A percentile compares a stretch with the other conserved stretches of the same genome.
These are phyloP conservation scores for Drosophila azteca DNA, from an alignment of 1,140 invertebrate genomes.

Conservation along the genomic window DNA sequence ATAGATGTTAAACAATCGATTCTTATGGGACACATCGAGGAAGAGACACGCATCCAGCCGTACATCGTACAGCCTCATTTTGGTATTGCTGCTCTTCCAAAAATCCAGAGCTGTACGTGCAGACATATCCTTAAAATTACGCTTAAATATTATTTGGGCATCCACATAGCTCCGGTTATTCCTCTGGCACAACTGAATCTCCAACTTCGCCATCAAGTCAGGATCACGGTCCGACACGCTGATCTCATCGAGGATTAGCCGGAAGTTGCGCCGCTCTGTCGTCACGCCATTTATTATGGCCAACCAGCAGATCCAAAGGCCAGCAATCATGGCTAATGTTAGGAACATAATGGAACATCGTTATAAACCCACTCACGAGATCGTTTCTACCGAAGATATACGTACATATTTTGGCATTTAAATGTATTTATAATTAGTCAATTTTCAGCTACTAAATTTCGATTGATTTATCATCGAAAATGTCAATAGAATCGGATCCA, in stretches of 20 bases:
- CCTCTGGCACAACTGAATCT: not conserved
- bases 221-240: conserved; percentile 20
- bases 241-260: conserved; percentile 29
- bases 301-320: conserved; percentile 2
- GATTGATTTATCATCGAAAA: too few relatives aligned
- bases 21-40: conserved; percentile 20
- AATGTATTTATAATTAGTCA: too few relatives aligned
- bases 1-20: conserved; percentile 21
- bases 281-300: not conserved
- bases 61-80: conserved; percentile 9
- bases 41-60: conserved; percentile 24
- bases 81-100: conserved; percentile 6
- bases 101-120: conserved; percentile 14
- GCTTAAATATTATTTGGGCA: conserved; percentile 24
- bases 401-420: too few relatives aligned
- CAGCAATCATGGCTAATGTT: conserved; percentile 29
- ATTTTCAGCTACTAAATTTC: too few relatives aligned
- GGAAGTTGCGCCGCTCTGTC: conserved; percentile 37
- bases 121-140: conserved; percentile 10
- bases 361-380: too few relatives aligned
- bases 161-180: conserved; percentile 35
- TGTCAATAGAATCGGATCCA: too few relatives aligned
- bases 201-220: conserved; percentile 27
- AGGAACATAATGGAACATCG: not conserved
- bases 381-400: too few relatives aligned